Evolutionary conservation across 2,888 invertebrate species (phyloP).

Genomic region (Eupeodes latifasciatus): DNA sequence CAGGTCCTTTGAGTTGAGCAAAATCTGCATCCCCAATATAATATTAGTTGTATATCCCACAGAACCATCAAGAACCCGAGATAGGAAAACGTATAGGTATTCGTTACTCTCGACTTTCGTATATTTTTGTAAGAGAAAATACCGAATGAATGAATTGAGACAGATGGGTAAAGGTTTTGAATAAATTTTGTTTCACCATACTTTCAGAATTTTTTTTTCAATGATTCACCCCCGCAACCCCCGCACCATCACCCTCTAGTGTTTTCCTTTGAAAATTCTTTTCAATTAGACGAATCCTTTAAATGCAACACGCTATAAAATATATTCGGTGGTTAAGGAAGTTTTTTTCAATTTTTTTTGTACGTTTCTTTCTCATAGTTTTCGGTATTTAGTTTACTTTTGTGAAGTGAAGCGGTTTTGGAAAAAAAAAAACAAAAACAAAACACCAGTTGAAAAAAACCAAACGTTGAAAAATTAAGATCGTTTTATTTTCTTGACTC

Average conservation of each 20-base stretch:
- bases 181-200: conserved; percentile 64
- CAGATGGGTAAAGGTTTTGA: conserved; percentile 65
- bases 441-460: background rate
- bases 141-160: conserved; percentile 26
- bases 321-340: conserved; percentile 47
- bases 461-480: conserved; percentile 28
- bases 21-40: conserved; percentile 65
- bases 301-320: conserved; percentile 43
- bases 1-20: conserved; percentile 70
- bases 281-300: conserved; percentile 69
- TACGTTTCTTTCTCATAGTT: background rate
- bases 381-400: background rate
- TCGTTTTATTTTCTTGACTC: background rate
- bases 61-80: conserved; percentile 21
- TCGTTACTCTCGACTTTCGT: background rate
- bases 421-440: background rate
- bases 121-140: background rate
- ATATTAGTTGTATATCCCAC: conserved; percentile 15
- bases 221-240: background rate
- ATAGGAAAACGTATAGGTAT: conserved; percentile 1
- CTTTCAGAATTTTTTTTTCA: conserved; percentile 56
- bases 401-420: conserved; percentile 3
- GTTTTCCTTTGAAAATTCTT: conserved; percentile 71
- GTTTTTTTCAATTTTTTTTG: background rate
- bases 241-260: background rate